These are phyloP conservation scores for Sebastes taczanowskii DNA, from an alignment of 2,797 vertebrate genomes.

Conservation along the genomic window DNA sequence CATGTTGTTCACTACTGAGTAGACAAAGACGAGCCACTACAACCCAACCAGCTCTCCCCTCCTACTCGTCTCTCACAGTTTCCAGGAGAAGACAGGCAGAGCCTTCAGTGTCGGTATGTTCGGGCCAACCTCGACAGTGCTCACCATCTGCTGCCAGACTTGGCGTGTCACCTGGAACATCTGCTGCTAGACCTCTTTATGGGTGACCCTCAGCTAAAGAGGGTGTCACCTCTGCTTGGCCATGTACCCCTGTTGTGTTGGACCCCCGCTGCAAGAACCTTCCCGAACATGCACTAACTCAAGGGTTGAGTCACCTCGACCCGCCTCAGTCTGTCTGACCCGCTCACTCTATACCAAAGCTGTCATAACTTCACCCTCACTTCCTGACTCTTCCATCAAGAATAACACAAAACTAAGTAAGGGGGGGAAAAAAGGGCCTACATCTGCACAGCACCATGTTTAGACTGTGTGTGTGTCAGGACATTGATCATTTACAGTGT, in stretches of 20 bases:
- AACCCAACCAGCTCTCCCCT: background rate
- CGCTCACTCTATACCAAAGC: background rate
- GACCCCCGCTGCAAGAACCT: background rate
- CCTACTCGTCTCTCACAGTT: slow-evolving; percentile 4
- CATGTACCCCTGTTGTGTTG: slow-evolving; percentile 6
- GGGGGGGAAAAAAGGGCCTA: background rate
- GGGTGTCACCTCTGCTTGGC: slow-evolving; percentile 49
- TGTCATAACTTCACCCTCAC: slow-evolving; percentile 16
- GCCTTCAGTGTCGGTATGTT: background rate
- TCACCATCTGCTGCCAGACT: slow-evolving; percentile 61
- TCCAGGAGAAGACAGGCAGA: slow-evolving; percentile 26
- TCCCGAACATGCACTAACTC: background rate
- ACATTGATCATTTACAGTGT: slow-evolving; percentile 35
- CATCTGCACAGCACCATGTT: background rate
- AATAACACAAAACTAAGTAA: background rate
- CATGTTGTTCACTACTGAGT: background rate
- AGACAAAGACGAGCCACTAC: background rate
- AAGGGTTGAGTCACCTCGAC: slow-evolving; percentile 19
- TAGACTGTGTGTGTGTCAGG: background rate
- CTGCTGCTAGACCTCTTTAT: slow-evolving; percentile 56
- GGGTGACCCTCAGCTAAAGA: slow-evolving; percentile 59
- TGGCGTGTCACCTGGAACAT: slow-evolving; percentile 63
- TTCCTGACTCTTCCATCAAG: background rate
- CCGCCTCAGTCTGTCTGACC: background rate
- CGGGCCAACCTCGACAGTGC: slow-evolving; percentile 27